A percentile compares a stretch with the other conserved stretches of the same genome.
phyloP scores from a whole-genome alignment of 2,888 invertebrate genomes.

The Ochropleura leucogaster region DNA sequence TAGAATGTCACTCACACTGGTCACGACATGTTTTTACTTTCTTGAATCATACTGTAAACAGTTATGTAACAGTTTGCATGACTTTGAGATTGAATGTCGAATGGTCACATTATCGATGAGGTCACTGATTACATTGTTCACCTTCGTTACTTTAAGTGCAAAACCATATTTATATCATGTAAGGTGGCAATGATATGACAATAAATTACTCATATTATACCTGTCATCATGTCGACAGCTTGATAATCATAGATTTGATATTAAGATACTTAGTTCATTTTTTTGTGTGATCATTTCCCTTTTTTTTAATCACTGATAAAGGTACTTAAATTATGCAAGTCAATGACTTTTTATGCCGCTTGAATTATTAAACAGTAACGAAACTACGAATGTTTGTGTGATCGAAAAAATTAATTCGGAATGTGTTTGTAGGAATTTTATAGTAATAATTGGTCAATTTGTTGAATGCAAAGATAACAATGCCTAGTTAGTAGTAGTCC shows the following conservation, averaged over 20 bases:
- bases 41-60: conserved; percentile 16
- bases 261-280: conserved; percentile 1
- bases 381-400: neutral
- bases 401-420: neutral
- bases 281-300: neutral
- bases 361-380: neutral
- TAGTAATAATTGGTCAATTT: neutral
- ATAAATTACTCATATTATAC: conserved; percentile 3
- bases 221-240: neutral
- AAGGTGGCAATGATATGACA: conserved; percentile 5
- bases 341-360: neutral
- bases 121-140: conserved; percentile 41
- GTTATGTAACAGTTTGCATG: conserved; percentile 43
- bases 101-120: conserved; percentile 46
- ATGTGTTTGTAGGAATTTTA: neutral
- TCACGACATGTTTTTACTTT: neutral
- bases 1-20: neutral
- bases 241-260: neutral
- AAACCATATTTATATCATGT: conserved; percentile 19
- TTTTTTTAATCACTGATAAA: neutral
- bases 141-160: conserved; percentile 22
- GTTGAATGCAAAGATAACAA: neutral
- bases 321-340: neutral
- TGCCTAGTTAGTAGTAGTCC: neutral
- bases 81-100: conserved; percentile 57